Conservation (phyloP, 2,888 invertebrate species). For the Oscheius sp. region DNA sequence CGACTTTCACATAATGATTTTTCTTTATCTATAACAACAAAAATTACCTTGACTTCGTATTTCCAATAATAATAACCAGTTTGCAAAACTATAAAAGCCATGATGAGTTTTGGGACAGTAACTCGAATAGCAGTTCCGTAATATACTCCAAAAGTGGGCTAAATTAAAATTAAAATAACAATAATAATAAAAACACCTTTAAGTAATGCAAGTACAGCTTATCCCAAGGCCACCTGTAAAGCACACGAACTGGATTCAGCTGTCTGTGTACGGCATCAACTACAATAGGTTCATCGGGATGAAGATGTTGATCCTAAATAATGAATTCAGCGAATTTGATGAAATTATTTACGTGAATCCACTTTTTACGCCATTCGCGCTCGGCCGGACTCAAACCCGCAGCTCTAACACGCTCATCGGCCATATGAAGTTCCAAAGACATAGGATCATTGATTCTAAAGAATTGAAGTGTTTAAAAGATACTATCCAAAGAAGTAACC, state of each 20-base stretch:
- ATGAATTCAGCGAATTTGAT: neutral
- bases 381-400: slow-evolving; percentile 66
- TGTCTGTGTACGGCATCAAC: slow-evolving; percentile 69
- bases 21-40: neutral
- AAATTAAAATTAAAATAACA: slow-evolving; percentile 8
- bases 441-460: slow-evolving; percentile 63
- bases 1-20: neutral
- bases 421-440: slow-evolving; percentile 69
- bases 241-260: slow-evolving; percentile 67
- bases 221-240: slow-evolving; percentile 68
- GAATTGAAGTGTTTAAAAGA: neutral
- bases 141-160: slow-evolving; percentile 67
- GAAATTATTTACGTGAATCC: slow-evolving; percentile 41
- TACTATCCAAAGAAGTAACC: slow-evolving; percentile 33
- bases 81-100: slow-evolving; percentile 54
- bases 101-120: slow-evolving; percentile 63
- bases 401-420: slow-evolving; percentile 60
- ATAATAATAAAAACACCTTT: slow-evolving; percentile 32
- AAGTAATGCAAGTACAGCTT: slow-evolving; percentile 66
- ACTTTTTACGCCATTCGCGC: slow-evolving; percentile 66
- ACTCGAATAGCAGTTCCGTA: slow-evolving; percentile 62
- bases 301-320: slow-evolving; percentile 66
- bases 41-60: slow-evolving; percentile 64
- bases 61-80: slow-evolving; percentile 67
- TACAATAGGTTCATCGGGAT: slow-evolving; percentile 69